Evolutionary conservation across 92 coral and sea anemone genomes (phyloP).

Genomic region (Palythoa grandiflora): DNA sequence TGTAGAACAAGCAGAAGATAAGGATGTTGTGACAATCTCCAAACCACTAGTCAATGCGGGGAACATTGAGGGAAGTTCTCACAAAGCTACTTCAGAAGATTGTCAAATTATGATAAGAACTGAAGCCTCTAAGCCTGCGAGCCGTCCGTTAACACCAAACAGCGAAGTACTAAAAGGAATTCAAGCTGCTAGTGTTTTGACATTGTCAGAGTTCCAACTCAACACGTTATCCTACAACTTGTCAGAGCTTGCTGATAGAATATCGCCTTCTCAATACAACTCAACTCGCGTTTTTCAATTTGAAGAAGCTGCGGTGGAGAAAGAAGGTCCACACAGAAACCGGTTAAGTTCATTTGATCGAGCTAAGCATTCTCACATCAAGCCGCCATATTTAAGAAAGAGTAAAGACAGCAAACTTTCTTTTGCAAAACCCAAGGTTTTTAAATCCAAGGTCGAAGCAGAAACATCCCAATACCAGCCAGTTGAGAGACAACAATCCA

Average conservation of each 20-base stretch:
- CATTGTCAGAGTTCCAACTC: conserved; percentile 75
- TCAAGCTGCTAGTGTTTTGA: conserved; percentile 44
- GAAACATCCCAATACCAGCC: conserved; percentile 10
- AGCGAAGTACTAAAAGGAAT: conserved; percentile 29
- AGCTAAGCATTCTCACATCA: conserved; percentile 43
- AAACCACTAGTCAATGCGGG: background rate
- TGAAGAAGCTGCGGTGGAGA: conserved; percentile 20
- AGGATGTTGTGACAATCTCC: background rate
- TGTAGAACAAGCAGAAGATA: background rate
- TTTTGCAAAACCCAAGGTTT: conserved; percentile 75
- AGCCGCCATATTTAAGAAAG: conserved; percentile 77
- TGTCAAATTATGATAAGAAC: conserved; percentile 17
- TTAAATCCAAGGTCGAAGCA: conserved; percentile 51
- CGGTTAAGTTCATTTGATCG: conserved; percentile 52
- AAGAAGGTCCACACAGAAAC: background rate
- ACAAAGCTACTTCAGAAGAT: background rate
- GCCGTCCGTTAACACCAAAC: conserved; percentile 37
- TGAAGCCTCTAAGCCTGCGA: background rate
- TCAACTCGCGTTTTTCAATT: conserved; percentile 41
- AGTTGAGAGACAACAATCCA: conserved; percentile 31
- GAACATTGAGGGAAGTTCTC: background rate
- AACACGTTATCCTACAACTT: conserved; percentile 78
- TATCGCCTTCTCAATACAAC: conserved; percentile 72
- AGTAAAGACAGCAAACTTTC: conserved; percentile 50
- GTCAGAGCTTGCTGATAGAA: conserved; percentile 81